Evolutionary conservation across 2,113 vertebrate species (phyloP).

Genomic region (Paracanthobrama guichenoti): DNA sequence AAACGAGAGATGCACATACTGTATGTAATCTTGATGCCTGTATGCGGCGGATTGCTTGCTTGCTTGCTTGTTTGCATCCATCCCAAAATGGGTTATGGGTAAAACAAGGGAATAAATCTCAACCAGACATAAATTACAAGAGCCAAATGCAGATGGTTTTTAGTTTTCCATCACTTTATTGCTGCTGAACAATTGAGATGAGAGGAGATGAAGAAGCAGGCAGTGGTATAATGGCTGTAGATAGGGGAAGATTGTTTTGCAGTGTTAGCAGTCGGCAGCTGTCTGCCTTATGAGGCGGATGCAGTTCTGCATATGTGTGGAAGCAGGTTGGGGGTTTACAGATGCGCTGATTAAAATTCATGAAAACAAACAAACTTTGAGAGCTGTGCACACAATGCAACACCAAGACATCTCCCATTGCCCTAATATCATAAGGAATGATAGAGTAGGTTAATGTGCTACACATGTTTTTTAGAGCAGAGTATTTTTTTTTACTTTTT

Average conservation of each 20-base stretch:
- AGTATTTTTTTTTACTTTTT: neutral
- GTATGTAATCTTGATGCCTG: neutral
- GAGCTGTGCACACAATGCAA: conserved; percentile 10
- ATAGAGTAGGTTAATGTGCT: conserved; percentile 38
- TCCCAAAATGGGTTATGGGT: neutral
- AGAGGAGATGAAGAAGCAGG: conserved; percentile 31
- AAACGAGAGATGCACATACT: neutral
- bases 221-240: conserved; percentile 36
- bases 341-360: conserved; percentile 55
- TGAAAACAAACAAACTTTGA: conserved; percentile 55
- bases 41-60: neutral
- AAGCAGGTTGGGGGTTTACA: conserved; percentile 45
- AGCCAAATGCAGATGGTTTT: conserved; percentile 12
- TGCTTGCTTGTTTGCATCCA: no score
- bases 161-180: conserved; percentile 33
- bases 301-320: conserved; percentile 10
- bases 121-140: conserved; percentile 26
- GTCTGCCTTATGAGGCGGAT: conserved; percentile 36
- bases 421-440: conserved; percentile 34
- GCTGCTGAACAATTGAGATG: conserved; percentile 28
- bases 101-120: conserved; percentile 18
- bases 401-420: conserved; percentile 10
- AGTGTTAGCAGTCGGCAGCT: conserved; percentile 34
- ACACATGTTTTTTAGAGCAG: conserved; percentile 1
- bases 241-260: conserved; percentile 28